Evolutionary conservation across 2,113 vertebrate species (phyloP), one percentile per base, ranked within the genome.

Genomic region (Tyrannus savana): DNA sequence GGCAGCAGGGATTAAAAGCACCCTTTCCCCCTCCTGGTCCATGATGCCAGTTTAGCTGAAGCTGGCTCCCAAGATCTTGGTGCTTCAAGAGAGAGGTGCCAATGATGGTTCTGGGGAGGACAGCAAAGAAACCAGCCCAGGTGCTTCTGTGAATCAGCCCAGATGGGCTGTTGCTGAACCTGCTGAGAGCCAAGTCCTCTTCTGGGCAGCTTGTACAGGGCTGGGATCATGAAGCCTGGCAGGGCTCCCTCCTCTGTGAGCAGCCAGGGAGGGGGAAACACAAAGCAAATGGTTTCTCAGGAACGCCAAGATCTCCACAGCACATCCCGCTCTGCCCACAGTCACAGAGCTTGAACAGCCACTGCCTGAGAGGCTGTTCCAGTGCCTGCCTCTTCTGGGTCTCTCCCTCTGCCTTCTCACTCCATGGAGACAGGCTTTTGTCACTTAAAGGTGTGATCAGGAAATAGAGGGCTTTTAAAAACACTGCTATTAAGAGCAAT

Each of bases 401-500:
- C 53, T 52, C 87, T 68, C n/a, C 83, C 71, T 44, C 87, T 90
- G 55, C 71, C 67, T 75, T 79, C 52, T 42, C 13, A 8, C 60
- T 10, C 2, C 9, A 19, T 0, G 1, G 63, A 83, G 63, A 85
- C 37, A 0, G 0, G 63, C 75, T 83, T 93, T 88, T 91, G 75
- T 79, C 68, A 17, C 85, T 92, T 86, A 21, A 73, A 96, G 85
- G 64, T 90, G 84, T 41, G 75, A 85, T 88, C 49, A n/a, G 84
- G 63, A 94, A 93, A 96, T 85, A 46, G 35, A 85, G 22, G 63
- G 58, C 75, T 93, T 95, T 90, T 62, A 75, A 84, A 96, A 95
- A 75, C 86, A 67, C 72, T 75, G 68, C 86, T 93, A 83, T 97
- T 96, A 90, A 47, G 79, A 95, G 64, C 83, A 95, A 92, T 92